Conservation (phyloP, 2,888 invertebrate genomes). For the Coleophora flavipennella region DNA sequence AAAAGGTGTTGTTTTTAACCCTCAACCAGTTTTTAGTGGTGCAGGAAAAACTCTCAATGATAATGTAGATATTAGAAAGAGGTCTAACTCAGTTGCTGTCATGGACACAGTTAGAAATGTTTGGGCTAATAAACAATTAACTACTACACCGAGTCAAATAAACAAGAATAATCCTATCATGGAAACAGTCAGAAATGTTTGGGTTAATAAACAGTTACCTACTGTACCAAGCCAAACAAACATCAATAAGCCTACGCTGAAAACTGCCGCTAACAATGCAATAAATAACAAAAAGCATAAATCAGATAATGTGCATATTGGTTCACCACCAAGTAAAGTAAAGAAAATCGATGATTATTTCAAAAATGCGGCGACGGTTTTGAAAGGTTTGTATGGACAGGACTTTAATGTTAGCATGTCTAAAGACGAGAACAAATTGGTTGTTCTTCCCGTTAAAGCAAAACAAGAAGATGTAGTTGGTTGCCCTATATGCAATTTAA, state of each 20-base stretch:
- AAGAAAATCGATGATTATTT: slow-evolving; percentile 59
- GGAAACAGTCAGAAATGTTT: slow-evolving; percentile 14
- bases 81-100: slow-evolving; percentile 16
- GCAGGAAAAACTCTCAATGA: slow-evolving; percentile 20
- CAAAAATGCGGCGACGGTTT: slow-evolving; percentile 35
- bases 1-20: slow-evolving; percentile 26
- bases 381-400: slow-evolving; percentile 57
- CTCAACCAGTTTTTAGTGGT: slow-evolving; percentile 23
- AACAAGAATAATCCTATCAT: slow-evolving; percentile 1
- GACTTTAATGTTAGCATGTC: slow-evolving; percentile 38
- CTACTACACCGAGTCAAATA: slow-evolving; percentile 6
- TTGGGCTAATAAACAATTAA: slow-evolving; percentile 29
- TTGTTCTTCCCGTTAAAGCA: slow-evolving; percentile 23
- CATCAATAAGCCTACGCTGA: slow-evolving; percentile 2
- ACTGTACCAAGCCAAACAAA: slow-evolving; percentile 2
- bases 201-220: slow-evolving; percentile 28
- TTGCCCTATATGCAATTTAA: slow-evolving; percentile 64
- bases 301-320: slow-evolving; percentile 14
- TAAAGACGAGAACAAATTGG: slow-evolving; percentile 27
- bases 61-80: slow-evolving; percentile 15
- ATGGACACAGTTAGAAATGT: slow-evolving; percentile 28
- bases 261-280: neutral
- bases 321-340: slow-evolving; percentile 42
- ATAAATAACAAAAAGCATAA: slow-evolving; percentile 32
- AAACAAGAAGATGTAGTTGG: slow-evolving; percentile 26